phyloP scores from a whole-genome alignment of 2,797 vertebrate genomes.

The Pipistrellus nathusii region DNA sequence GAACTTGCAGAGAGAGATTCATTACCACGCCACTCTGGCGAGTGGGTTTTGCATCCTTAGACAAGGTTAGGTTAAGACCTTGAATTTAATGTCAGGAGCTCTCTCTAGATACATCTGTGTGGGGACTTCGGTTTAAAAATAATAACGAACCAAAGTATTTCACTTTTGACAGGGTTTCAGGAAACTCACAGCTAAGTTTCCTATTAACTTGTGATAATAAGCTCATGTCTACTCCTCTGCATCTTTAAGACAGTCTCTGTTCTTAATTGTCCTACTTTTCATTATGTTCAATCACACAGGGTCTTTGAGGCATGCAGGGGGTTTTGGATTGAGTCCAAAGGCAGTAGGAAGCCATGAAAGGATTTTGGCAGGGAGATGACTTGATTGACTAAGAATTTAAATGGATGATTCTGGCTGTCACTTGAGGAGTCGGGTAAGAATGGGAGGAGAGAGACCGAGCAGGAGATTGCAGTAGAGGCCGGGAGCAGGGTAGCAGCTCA shows the following conservation, averaged over 20 bases:
- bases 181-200: not conserved
- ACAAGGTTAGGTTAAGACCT: not conserved
- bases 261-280: not conserved
- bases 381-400: not conserved
- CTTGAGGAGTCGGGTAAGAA: accelerated
- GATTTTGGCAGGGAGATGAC: not conserved
- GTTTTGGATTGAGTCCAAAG: not conserved
- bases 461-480: accelerated
- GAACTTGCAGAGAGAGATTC: not conserved
- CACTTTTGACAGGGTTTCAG: not conserved
- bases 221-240: not conserved
- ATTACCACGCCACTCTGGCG: accelerated
- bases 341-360: not conserved
- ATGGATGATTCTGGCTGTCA: not conserved
- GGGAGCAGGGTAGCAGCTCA: accelerated
- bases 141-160: not conserved
- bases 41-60: not conserved
- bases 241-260: not conserved
- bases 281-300: not conserved
- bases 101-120: not conserved
- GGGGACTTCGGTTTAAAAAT: not conserved
- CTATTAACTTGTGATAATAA: not conserved
- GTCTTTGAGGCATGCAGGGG: not conserved
- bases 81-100: too few relatives aligned
- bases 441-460: not conserved